Evolutionary conservation across 64 coral and sea anemone genomes (phyloP), one percentile per base, ranked within the genome.

Genomic region (Actinia equina): DNA sequence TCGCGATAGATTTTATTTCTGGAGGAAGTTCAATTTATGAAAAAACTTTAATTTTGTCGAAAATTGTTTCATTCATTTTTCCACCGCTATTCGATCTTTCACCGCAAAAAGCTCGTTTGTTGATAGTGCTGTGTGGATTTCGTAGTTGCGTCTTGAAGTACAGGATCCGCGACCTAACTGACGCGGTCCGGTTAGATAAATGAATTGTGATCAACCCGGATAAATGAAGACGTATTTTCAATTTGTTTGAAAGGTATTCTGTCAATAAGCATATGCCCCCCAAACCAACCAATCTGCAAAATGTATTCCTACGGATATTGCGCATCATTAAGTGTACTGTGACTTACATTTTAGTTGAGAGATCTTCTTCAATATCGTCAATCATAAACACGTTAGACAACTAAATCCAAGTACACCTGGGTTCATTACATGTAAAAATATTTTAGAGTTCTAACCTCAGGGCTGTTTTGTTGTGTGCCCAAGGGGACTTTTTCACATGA

Each of bases 201-300:
- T 41, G 69, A 74, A 4, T 74, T 74, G 25, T 14, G 2, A 13
- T 41, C 69, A 74, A 74, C 13, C 41, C 69, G 12, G n/a, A 14
- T 30, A 74, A 25, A 74, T 74, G 25, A 41, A 74, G 69, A 27
- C 69, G 69, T 37, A 41, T 27, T 74, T 41, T 74, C n/a, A 30
- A 74, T 74, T 74, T 74, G 69, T 74, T 74, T 69, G 18, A 69
- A 69, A 69, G 22, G 63, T 23, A 69, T 74, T 74, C 69, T 30
- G 27, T 74, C 69, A 74, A 74, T 74, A 30, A 13, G n/a, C 69
- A 74, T 74, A 14, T 13, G 26, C 23, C 69, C 10, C 9, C 26
- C 7, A 16, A 74, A 25, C 10, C 5, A 65, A 65, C 62, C 62
- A 65, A 65, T 65, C 62, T 65, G 25, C 19, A 74, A 74, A 74